Conservation (phyloP, 2,113 vertebrate genomes). For the Puntigrus tetrazona region DNA sequence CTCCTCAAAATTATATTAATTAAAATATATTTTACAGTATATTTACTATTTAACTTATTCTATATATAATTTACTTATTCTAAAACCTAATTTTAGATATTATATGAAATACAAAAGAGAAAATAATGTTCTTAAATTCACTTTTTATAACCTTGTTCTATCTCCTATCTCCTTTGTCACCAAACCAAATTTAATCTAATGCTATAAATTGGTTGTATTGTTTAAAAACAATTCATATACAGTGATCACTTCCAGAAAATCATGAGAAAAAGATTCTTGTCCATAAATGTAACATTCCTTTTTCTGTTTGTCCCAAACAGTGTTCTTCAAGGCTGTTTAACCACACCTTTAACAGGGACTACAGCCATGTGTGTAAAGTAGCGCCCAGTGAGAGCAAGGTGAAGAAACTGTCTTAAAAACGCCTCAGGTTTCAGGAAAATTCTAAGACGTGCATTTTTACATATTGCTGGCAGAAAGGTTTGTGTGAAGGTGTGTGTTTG, state of each 20-base stretch:
- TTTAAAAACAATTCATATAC: not conserved
- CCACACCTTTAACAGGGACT: slow-evolving; percentile 96
- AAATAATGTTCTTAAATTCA: not conserved
- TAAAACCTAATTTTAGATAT: no score
- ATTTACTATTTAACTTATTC: not conserved
- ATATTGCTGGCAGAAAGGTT: not conserved
- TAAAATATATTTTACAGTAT: no score
- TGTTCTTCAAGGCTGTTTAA: slow-evolving; percentile 94
- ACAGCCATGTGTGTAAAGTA: slow-evolving; percentile 92
- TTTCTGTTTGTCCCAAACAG: slow-evolving; percentile 64
- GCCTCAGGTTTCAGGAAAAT: no score
- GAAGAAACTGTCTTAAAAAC: slow-evolving; percentile 1
- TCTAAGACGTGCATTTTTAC: not conserved
- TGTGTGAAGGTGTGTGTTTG: slow-evolving; percentile 5
- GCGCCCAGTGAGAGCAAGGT: slow-evolving; percentile 99
- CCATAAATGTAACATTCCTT: not conserved
- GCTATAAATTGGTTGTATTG: not conserved
- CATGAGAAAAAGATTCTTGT: not conserved
- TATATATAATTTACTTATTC: not conserved
- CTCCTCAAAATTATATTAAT: no score
- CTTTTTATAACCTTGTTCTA: not conserved
- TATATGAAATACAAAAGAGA: no score
- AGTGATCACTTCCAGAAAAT: not conserved
- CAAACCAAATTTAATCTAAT: not conserved
- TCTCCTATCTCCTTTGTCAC: not conserved